Percentiles rank a stretch among this genome's conserved stretches.
These are phyloP conservation scores for Kradibia gibbosae DNA, from an alignment of 1,140 invertebrate species.

Conservation along the genomic window DNA sequence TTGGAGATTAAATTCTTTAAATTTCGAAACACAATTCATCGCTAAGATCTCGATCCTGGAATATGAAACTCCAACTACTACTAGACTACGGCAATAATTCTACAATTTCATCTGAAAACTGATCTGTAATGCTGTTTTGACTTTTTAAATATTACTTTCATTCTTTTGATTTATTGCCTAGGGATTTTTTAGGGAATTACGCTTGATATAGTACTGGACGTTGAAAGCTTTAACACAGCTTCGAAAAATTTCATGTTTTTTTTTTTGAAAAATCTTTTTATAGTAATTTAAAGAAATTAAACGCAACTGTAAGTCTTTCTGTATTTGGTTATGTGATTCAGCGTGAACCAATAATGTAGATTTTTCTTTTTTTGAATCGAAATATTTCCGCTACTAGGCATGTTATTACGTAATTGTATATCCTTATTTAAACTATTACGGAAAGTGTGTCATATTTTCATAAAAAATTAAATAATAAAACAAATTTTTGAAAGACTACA, in stretches of 20 bases:
- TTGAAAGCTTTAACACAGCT: not conserved
- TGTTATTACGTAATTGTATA: too few species aligned
- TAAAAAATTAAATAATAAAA: too few species aligned
- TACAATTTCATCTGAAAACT: not conserved
- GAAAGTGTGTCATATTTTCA: too few species aligned
- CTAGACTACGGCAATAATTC: too few species aligned
- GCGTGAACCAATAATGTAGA: not conserved
- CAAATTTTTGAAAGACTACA: too few species aligned
- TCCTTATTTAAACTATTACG: too few species aligned
- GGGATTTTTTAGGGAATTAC: not conserved
- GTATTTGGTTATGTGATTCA: not conserved
- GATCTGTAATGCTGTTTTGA: not conserved
- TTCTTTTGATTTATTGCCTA: not conserved
- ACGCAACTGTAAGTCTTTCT: not conserved
- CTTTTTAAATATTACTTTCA: not conserved
- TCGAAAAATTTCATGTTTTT: too few species aligned
- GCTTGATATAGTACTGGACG: not conserved
- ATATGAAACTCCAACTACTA: too few species aligned
- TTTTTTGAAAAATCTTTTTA: not conserved
- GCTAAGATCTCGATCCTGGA: too few species aligned
- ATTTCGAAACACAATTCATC: too few species aligned
- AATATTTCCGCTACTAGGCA: not conserved
- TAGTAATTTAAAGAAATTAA: not conserved
- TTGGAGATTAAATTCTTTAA: too few species aligned
- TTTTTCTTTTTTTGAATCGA: not conserved